Base-by-base conservation (phyloP, 2,888 invertebrate genomes). In the Stramonita haemastoma region DNA sequence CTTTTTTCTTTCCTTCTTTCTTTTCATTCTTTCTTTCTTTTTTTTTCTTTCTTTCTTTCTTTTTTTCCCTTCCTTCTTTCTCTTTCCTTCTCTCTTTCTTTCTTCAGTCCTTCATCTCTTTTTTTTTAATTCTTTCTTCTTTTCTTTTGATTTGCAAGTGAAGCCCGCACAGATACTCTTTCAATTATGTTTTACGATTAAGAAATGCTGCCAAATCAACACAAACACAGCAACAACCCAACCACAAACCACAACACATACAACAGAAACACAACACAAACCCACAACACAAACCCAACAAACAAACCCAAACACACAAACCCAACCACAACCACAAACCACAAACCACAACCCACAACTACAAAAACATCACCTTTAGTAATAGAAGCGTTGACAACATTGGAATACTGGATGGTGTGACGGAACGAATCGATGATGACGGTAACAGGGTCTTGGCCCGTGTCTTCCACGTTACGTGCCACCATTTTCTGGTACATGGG, bases 401-500 rank as follows among this genome's bases (percentile, higher is more conserved):
- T n/a, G 60, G 60, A 79, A 60, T 89, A 87, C 32, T 89, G 87
- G 66, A 89, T 89, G 46, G 86, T 86, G 66, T 46, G 32, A 0
- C 89, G 81, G 46, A 89, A 89, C 22, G 57, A n/a, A 32, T 87
- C 89, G 34, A 89, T 89, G 87, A 89, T 60, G 29, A 66, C 85
- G 29, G 90, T 90, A 26, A 90, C 73, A 0, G 81, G 81, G 36
- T 46, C 46, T 4, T 36, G 81, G 6, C 22, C 11, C 22, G 22
- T 15, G 73, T 86, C 87, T 19, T 66, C 87, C 13, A 77, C 90
- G 32, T 34, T 70, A 17, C 87, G 70, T n/a, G 70, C 56, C 13
- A 90, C 88, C 19, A 84, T 57, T 60, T 90, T 77, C 83, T 90
- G 87, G 85, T 87, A 90, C 57, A 90, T 90, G 34, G 90, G 90